These are phyloP conservation scores for Andrena bicolor DNA, from an alignment of 2,888 invertebrate species.

Conservation along the genomic window DNA sequence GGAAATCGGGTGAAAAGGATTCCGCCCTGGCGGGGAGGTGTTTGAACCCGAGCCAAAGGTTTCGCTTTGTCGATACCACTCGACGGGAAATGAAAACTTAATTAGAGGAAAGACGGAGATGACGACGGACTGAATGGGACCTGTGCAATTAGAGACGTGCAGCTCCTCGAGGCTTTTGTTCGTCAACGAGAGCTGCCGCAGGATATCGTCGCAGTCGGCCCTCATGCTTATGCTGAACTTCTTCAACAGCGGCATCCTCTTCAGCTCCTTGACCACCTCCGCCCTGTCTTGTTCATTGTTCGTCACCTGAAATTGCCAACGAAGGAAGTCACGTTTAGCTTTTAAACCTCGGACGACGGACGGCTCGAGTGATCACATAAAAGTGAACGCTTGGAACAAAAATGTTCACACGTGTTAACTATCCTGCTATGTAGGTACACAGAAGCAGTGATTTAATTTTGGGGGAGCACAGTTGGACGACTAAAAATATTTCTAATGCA, in stretches of 20 bases:
- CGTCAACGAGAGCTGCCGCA: slow-evolving; percentile 76
- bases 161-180: slow-evolving; percentile 77
- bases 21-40: background rate
- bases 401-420: no score
- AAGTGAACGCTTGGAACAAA: no score
- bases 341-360: no score
- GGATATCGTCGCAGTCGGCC: slow-evolving; percentile 76
- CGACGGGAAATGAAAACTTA: background rate
- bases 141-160: slow-evolving; percentile 72
- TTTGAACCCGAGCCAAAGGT: slow-evolving; percentile 53
- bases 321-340: background rate
- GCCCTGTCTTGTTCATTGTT: slow-evolving; percentile 63
- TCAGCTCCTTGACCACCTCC: slow-evolving; percentile 74
- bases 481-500: no score
- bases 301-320: slow-evolving; percentile 63
- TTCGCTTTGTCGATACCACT: slow-evolving; percentile 4
- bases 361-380: no score
- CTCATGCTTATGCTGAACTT: slow-evolving; percentile 71
- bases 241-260: slow-evolving; percentile 75
- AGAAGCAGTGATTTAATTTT: no score
- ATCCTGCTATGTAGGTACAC: no score
- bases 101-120: slow-evolving; percentile 22
- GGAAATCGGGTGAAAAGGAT: background rate
- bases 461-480: no score
- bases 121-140: slow-evolving; percentile 43